Base-by-base conservation (phyloP, 2,113 vertebrate genomes). In the Phalacrocorax brasilianus region DNA sequence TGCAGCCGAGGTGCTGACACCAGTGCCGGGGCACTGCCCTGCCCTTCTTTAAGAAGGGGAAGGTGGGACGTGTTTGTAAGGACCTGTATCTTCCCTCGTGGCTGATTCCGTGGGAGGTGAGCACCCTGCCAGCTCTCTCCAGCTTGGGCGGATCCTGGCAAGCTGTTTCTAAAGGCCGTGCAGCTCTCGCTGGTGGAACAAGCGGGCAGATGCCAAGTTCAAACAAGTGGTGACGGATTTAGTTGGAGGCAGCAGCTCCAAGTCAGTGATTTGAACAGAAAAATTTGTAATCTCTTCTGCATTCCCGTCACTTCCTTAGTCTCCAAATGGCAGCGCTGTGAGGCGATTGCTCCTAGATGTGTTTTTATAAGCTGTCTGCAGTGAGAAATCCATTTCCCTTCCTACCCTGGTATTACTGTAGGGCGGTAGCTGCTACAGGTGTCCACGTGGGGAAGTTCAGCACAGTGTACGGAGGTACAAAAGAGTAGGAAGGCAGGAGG, bases 151-250 rank as follows among this genome's bases (percentile, higher is more conserved):
- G 28, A 9, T 73, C 47, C 32, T 26, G 27, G 22, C 0, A 3
- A 55, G 53, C 24, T 0, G 1, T 50, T 49, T 53, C 47, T 17
- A 20, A 53, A 66, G 30, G 35, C 24, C 6, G 2, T 3, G 49
- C 30, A 61, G 33, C 45, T 52, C 58, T 73, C 3, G 4, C 50
- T 53, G 49, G 40, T 42, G 55, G 30, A 66, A 47, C 16, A 38
- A 55, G 59, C 0, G 0, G 22, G 33, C 30, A 52, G 53, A 30
- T 0, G 2, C 35, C 4, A 6, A 45, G 52, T 45, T 83, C 66
- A 73, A n/a, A n/a, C 32, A 22, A 33, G 59, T 2, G 14, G 40
- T 32, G 45, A 61, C 27, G n/a, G 71, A 44, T 20, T 21, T 3
- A 22, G 12, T 22, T 72, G 52, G 52, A 91, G n/a, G 47, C 40